Conservation (phyloP, 92 coral and sea anemone genomes). For the Ricordea florida region DNA sequence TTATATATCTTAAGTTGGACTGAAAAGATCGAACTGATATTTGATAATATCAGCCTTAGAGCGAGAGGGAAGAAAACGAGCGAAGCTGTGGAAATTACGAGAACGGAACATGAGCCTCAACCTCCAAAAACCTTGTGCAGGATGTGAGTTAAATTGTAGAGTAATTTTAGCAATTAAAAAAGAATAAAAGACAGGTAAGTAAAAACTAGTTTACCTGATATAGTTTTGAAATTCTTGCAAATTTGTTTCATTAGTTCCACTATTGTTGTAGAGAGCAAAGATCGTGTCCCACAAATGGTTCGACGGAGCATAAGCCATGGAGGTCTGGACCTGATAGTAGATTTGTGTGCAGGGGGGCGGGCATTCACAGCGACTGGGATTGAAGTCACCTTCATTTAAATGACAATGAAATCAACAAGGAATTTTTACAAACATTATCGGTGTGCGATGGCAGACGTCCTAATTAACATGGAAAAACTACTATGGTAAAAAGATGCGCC, state of each 20-base stretch:
- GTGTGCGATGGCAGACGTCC: too few relatives aligned
- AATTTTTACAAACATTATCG: too few relatives aligned
- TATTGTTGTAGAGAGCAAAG: conserved; percentile 2
- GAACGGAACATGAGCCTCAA: too few relatives aligned
- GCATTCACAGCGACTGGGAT: conserved; percentile 50
- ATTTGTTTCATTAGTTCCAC: conserved; percentile 24
- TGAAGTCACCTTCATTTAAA: not conserved
- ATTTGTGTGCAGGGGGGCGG: conserved; percentile 44
- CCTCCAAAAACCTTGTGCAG: too few relatives aligned
- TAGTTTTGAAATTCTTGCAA: conserved; percentile 11
- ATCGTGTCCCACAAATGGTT: conserved; percentile 50
- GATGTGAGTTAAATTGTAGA: not conserved
- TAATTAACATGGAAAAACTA: too few relatives aligned
- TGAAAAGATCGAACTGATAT: not conserved
- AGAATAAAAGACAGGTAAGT: not conserved
- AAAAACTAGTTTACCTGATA: conserved; percentile 23
- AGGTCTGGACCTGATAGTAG: conserved; percentile 25
- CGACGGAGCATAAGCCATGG: conserved; percentile 55
- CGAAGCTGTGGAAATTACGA: too few relatives aligned
- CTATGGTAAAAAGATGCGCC: too few relatives aligned
- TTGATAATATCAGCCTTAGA: not conserved
- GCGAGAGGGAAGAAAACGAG: too few relatives aligned
- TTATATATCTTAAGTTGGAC: not conserved
- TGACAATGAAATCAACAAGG: not conserved
- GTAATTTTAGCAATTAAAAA: not conserved